These are phyloP conservation scores for Nycticorax nycticorax DNA, from an alignment of 2,113 vertebrate species.

Conservation along the genomic window DNA sequence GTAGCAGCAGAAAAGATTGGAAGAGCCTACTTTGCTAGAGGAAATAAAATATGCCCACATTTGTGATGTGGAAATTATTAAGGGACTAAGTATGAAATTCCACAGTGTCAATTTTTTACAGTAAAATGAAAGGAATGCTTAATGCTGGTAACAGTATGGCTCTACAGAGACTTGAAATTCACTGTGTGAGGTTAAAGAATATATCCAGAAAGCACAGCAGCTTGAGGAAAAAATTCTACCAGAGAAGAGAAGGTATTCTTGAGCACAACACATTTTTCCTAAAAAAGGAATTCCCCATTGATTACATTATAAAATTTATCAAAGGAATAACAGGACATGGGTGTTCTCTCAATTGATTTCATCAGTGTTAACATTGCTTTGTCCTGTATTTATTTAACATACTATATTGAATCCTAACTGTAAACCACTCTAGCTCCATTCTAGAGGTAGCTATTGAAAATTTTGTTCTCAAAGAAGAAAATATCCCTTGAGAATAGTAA, in stretches of 20 bases:
- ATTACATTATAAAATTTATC: neutral
- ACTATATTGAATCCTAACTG: neutral
- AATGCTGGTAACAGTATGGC: neutral
- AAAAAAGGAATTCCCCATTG: neutral
- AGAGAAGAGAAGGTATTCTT: neutral
- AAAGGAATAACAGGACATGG: fast-evolving
- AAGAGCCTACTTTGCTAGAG: neutral
- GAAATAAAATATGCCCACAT: neutral
- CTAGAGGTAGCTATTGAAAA: neutral
- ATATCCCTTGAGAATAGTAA: neutral
- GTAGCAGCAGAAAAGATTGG: neutral
- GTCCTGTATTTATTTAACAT: neutral
- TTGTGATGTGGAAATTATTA: neutral
- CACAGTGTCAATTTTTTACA: neutral
- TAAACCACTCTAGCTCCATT: neutral
- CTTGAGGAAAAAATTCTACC: neutral
- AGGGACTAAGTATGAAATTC: neutral
- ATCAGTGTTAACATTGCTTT: neutral
- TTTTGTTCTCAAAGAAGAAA: neutral
- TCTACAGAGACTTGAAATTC: slow-evolving; percentile 9
- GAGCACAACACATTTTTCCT: neutral
- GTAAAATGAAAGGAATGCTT: neutral
- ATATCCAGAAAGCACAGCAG: neutral
- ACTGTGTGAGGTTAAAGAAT: neutral
- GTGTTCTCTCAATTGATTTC: neutral